Evolutionary conservation across 1,140 invertebrate genomes (phyloP), one percentile per base, ranked within the genome.

Genomic region (Sinonovacula constricta): DNA sequence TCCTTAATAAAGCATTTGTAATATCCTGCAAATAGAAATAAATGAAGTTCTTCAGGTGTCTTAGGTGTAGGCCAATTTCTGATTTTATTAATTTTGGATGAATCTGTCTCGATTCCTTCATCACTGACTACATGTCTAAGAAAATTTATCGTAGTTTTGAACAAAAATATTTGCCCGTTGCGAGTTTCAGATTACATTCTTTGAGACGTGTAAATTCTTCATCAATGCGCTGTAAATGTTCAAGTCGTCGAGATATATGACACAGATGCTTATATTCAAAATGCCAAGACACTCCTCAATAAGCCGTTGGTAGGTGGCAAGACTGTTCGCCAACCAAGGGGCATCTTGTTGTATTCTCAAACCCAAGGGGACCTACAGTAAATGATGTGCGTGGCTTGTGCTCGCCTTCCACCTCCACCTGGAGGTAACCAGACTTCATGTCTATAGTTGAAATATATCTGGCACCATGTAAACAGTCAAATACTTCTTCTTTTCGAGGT

Each of bases 401-500:
- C 15, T 15, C 5, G 7, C 24, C 54, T 57, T 57, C 54, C 54
- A 57, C 54, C 54, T 57, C 54, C 5, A 26, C 7, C 54, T 57
- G 54, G 22, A 12, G 39, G 66, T 92, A n/a, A 91, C 81, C 86
- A 45, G 56, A 56, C 49, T 74, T 78, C 65, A 85, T 80, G 86
- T 93, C 92, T 0, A 93, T 77, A 0, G 86, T 85, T 0, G 87
- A 85, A 74, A 92, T 93, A 33, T 90, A 86, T 22, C 71, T 88
- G 10, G 82, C 84, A 5, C 89, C 90, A 0, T 79, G n/a, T 0
- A 93, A 75, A 4, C 54, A 70, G 14, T 88, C 74, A 1, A 82
- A 45, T 3, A 69, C 15, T 24, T 66, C 63, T 24, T 66, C 63
- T n/a, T 39, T 66, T 4, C 63, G 33, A 4, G 56, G 80, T 3